Conservation (phyloP, 30 jellyfish, hydroid and myxozoan species). For the Cassiopea andromeda region DNA sequence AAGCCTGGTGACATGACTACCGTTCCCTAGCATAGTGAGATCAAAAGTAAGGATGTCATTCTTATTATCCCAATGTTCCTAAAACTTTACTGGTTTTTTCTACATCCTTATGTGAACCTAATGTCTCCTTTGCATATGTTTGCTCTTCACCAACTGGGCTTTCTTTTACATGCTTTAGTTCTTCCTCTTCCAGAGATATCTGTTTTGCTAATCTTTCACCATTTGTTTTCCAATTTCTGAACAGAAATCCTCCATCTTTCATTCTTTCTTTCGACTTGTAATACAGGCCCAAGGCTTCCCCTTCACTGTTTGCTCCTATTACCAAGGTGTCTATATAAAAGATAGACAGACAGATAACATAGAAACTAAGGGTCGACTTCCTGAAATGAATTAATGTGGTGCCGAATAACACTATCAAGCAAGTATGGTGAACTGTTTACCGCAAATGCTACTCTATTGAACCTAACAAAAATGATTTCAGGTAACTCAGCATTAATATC, state of each 20-base stretch:
- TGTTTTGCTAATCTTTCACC: conserved; percentile 5
- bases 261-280: conserved; percentile 45
- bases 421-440: conserved; percentile 51
- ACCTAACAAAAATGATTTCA: conserved; percentile 16
- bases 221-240: conserved; percentile 60
- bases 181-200: not conserved
- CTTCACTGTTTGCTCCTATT: not conserved
- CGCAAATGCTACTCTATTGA: conserved; percentile 43
- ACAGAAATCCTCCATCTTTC: conserved; percentile 42
- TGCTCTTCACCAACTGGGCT: not conserved
- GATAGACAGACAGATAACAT: not conserved
- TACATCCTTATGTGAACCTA: not conserved
- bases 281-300: conserved; percentile 26
- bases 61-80: conserved; percentile 16
- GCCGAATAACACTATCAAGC: conserved; percentile 42
- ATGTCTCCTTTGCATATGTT: conserved; percentile 5
- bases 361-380: conserved; percentile 57
- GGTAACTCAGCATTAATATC: conserved; percentile 36
- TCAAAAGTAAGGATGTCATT: not conserved
- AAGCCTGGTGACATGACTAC: not conserved
- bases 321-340: conserved; percentile 37
- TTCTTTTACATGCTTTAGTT: not conserved
- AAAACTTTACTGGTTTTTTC: not conserved
- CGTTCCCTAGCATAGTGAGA: not conserved
- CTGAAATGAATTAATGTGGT: conserved; percentile 22